Percentiles rank a stretch among this genome's conserved stretches.
Evolutionary conservation across 2,888 invertebrate species (phyloP).

Genomic region (Trachelus stipa): DNA sequence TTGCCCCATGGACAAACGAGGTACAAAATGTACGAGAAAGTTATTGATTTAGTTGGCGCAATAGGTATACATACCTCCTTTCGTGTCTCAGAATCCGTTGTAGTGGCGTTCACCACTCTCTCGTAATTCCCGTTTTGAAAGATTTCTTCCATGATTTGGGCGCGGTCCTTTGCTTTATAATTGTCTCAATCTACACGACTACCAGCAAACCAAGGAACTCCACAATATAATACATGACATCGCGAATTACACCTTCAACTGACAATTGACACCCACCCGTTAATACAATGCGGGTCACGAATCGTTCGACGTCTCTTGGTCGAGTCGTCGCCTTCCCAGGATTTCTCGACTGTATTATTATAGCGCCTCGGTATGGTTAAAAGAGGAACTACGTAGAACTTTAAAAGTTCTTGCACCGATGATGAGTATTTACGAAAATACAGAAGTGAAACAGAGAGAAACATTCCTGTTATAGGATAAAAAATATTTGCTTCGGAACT

Average conservation of each 20-base stretch:
- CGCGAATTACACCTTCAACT: not conserved
- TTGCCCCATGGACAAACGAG: slow-evolving; percentile 13
- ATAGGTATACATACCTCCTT: slow-evolving; percentile 51
- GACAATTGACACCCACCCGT: not conserved
- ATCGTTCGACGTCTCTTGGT: not conserved
- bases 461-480: not conserved
- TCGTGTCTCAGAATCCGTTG: slow-evolving; percentile 44
- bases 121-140: slow-evolving; percentile 60
- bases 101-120: slow-evolving; percentile 48
- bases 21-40: slow-evolving; percentile 5
- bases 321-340: not conserved
- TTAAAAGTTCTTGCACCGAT: not conserved
- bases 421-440: not conserved
- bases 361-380: not conserved
- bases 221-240: not conserved
- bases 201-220: not conserved
- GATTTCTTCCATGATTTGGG: slow-evolving; percentile 54
- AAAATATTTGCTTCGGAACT: not conserved
- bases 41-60: not conserved
- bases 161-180: not conserved
- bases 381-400: not conserved
- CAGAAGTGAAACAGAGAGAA: not conserved
- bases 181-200: not conserved
- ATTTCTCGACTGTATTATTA: too few relatives aligned
- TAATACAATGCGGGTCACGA: not conserved